A percentile compares a stretch with the other conserved stretches of the same genome.
phyloP scores from a whole-genome alignment of 2,113 vertebrate species.

The Morone chrysops region DNA sequence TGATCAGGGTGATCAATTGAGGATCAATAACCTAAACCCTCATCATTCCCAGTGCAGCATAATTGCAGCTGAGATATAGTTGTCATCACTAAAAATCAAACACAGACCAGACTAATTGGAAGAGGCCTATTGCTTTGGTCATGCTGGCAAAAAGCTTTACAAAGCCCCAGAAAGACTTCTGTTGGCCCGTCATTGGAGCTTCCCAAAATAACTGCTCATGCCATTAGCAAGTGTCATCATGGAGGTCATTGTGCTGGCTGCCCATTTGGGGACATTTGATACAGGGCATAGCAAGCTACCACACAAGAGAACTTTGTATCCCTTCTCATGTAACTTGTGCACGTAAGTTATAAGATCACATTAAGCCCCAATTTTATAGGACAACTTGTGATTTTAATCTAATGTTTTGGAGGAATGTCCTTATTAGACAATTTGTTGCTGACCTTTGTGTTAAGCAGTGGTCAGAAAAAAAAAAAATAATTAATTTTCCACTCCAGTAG shows the following conservation, averaged over 20 bases:
- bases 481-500: conserved; percentile 54
- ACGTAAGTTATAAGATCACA: conserved; percentile 60
- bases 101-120: conserved; percentile 82
- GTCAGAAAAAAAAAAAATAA: conserved; percentile 49
- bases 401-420: conserved; percentile 68
- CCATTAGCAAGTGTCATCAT: conserved; percentile 79
- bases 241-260: conserved; percentile 74
- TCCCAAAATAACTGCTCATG: conserved; percentile 78
- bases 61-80: conserved; percentile 86
- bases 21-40: conserved; percentile 87
- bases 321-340: conserved; percentile 61
- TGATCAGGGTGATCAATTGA: conserved; percentile 84
- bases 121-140: conserved; percentile 74
- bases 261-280: conserved; percentile 77
- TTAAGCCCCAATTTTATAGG: conserved; percentile 56
- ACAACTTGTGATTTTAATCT: conserved; percentile 72
- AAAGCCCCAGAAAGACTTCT: conserved; percentile 74
- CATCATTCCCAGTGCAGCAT: conserved; percentile 84
- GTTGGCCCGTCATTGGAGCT: conserved; percentile 55
- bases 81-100: conserved; percentile 86
- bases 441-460: conserved; percentile 60
- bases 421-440: conserved; percentile 67
- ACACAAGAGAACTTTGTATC: conserved; percentile 61
- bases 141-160: conserved; percentile 68
- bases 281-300: conserved; percentile 55